Conservation (phyloP, 1,140 invertebrate genomes). For the Andricus grossulariae region DNA sequence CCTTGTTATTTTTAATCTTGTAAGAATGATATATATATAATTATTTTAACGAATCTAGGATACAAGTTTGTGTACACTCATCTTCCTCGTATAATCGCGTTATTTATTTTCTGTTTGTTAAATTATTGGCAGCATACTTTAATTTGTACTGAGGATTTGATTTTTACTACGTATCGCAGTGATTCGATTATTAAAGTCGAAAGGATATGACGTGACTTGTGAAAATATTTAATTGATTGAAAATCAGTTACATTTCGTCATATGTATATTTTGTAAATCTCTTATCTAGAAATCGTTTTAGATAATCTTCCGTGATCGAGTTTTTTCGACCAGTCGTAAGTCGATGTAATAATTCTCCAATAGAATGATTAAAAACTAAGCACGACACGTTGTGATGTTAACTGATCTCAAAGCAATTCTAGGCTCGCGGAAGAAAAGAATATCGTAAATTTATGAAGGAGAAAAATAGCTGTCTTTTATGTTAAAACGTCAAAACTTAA, state of each 20-base stretch:
- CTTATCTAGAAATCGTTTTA: constrained; percentile 19
- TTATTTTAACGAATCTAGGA: constrained; percentile 36
- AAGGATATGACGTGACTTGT: background rate
- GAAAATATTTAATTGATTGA: constrained; percentile 3
- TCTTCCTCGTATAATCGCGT: constrained; percentile 39
- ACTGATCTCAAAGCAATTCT: constrained; percentile 71
- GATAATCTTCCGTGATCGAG: constrained; percentile 12
- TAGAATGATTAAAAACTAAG: constrained; percentile 41
- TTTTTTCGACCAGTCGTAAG: constrained; percentile 28
- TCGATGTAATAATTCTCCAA: constrained; percentile 34
- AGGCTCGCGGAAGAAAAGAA: constrained; percentile 56
- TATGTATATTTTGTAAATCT: constrained; percentile 21
- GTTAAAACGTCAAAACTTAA: background rate
- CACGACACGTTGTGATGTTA: constrained; percentile 68
- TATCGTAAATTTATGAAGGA: constrained; percentile 51
- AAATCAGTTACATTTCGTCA: background rate
- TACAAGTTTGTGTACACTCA: constrained; percentile 46
- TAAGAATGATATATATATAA: constrained; percentile 41
- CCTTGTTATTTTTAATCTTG: constrained; percentile 73
- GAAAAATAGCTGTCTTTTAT: background rate
- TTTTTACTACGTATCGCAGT: too few relatives aligned
- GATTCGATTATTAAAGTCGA: too few relatives aligned
- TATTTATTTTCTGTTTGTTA: constrained; percentile 41
- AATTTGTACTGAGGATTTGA: too few relatives aligned
- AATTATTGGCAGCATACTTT: constrained; percentile 22